phyloP scores from a whole-genome alignment of 2,113 vertebrate species.

The Lophotis ruficrista region DNA sequence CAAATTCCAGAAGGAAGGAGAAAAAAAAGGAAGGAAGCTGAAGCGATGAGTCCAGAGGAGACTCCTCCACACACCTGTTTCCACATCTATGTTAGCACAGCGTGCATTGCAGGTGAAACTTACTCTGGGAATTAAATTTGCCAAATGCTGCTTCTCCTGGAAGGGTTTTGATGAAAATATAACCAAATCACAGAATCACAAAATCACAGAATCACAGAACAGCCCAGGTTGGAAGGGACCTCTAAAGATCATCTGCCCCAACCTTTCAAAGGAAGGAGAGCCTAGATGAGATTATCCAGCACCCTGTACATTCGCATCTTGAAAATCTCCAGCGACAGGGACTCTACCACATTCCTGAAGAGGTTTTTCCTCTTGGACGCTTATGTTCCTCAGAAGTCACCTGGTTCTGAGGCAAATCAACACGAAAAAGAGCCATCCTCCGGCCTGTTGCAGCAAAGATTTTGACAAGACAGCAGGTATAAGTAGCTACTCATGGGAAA shows the following conservation, averaged over 20 bases:
- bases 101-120: not conserved
- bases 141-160: not conserved
- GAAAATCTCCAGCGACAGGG: not conserved
- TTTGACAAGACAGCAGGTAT: not conserved
- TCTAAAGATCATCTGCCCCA: not conserved
- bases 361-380: not conserved
- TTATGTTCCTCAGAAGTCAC: not conserved
- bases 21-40: not conserved
- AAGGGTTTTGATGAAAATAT: not conserved
- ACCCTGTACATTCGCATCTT: not conserved
- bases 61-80: not conserved
- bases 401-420: not conserved
- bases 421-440: not conserved
- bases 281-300: not conserved
- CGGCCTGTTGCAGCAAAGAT: not conserved
- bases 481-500: slow-evolving; percentile 15
- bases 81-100: fast-evolving
- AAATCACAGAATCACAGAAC: not conserved
- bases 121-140: not conserved
- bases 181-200: not conserved
- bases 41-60: not conserved
- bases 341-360: not conserved
- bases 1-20: not conserved
- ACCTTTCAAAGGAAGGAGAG: not conserved
- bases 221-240: not conserved